Evolutionary conservation across 2,797 vertebrate genomes (phyloP), one percentile per base, ranked within the genome.

Genomic region (Alosa sapidissima): DNA sequence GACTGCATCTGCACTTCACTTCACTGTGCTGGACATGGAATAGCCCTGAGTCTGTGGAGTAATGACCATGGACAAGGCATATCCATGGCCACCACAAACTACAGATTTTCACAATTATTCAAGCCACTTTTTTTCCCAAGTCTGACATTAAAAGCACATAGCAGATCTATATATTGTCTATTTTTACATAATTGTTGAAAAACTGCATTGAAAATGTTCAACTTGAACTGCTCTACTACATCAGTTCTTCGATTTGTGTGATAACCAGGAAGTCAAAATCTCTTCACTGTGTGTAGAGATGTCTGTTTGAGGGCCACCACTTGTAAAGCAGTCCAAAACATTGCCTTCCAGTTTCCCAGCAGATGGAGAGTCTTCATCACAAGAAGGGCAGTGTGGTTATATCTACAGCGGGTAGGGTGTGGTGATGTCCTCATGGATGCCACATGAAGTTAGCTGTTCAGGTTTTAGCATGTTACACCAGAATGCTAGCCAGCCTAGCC

Each of bases 281-380:
- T 68, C n/a, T 68, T 68, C 28, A 13, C 28, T 14, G 24, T 72
- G 65, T 68, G 28, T 36, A 9, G 10, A 9, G 5, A 24, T 21
- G 60, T 24, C 5, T 0, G 7, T 65, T 65, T 28, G 7, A 65
- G 33, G 11, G 28, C 65, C 33, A 72, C 28, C 65, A 14, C 65
- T 72, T 72, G 10, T 16, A 72, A 72, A 68, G 24, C 2, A 72
- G 33, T 36, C 33, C 19, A 75, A 33, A 36, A 75, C 68, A 75
- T 75, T 36, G 68, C 14, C 36, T 41, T 75, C 36, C 68, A 41
- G 68, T 75, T 75, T 75, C 16, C 68, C 68, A 75, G 36, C 68
- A 75, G 14, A 75, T 41, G 14, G 33, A 45, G 5, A 36, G 11
- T 75, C 33, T 41, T 75, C 68, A 33, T 13, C 65, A 72, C 28